Base-by-base conservation (phyloP, 2,797 vertebrate species). In the Phrynocephalus forsythii region DNA sequence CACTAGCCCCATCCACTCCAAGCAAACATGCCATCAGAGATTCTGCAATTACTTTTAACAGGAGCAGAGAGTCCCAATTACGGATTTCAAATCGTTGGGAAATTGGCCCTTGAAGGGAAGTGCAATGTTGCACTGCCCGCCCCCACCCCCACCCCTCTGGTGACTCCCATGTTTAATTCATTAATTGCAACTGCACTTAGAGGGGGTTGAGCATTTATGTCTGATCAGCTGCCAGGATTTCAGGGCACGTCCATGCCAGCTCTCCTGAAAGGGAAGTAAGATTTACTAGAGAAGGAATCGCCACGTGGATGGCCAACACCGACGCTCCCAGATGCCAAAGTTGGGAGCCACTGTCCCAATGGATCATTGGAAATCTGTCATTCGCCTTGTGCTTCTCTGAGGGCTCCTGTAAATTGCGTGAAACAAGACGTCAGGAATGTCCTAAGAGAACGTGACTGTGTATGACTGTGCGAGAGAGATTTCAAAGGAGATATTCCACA, bases 111-210 rank as follows among this genome's bases (percentile, higher is more conserved):
- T 93, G 89, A 85, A 86, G 86, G 77, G 87, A 91, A 84, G 67
- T 20, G 90, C 38, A 60, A 60, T 16, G 56, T 44, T 44, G 38
- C 38, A 44, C 56, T 60, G 56, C 56, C 38, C 38, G 56, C 56
- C 38, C 38, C 38, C 4, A 44, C 38, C 38, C 38, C 38, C 38
- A 5, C 89, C 77, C 87, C 83, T 82, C 80, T 73, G 87, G 84
- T 86, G 78, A 87, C 71, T 91, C 91, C 92, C 77, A 67, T 91
- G 84, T 93, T 93, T 92, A 93, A 93, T 91, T 93, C 88, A 91
- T 93, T 92, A 90, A 92, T 73, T 82, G 52, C 28, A 81, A 68
- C 88, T 63, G 89, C 90, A 92, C 87, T 93, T 87, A 91, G 60
- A 75, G 60, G 52, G 15, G 60, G 26, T 86, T 87, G 18, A 88